phyloP scores from a whole-genome alignment of 2,888 invertebrate genomes.

The Arctia plantaginis region DNA sequence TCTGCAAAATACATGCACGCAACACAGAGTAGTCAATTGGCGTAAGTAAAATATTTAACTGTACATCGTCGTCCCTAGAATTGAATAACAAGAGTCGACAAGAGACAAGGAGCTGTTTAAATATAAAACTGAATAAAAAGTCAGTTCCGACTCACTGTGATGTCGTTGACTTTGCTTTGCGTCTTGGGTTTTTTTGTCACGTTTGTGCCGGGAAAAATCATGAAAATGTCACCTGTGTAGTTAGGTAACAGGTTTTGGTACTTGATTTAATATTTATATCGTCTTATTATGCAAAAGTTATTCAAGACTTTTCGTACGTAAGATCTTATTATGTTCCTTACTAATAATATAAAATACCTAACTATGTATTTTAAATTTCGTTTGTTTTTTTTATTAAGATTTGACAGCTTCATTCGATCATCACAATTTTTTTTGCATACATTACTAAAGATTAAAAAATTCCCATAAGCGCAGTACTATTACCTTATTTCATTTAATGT shows the following conservation, averaged over 20 bases:
- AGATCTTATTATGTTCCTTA: not conserved
- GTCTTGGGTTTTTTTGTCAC: constrained; percentile 55
- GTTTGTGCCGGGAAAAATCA: constrained; percentile 62
- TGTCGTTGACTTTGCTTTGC: constrained; percentile 62
- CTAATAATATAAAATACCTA: too few relatives aligned
- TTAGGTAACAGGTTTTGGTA: constrained; percentile 57
- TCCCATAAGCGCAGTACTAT: too few relatives aligned
- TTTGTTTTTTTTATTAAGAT: too few relatives aligned
- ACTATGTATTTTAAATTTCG: too few relatives aligned
- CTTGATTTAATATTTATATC: constrained; percentile 31
- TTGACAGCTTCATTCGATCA: too few relatives aligned
- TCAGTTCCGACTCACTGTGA: constrained; percentile 59
- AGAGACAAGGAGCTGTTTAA: constrained; percentile 63
- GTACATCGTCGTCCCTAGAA: constrained; percentile 46
- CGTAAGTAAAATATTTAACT: constrained; percentile 62
- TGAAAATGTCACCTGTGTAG: constrained; percentile 67
- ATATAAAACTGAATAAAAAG: constrained; percentile 66
- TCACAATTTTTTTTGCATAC: too few relatives aligned
- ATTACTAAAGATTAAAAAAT: too few relatives aligned
- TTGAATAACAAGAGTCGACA: constrained; percentile 74
- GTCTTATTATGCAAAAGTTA: not conserved
- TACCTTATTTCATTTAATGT: too few relatives aligned
- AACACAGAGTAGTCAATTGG: constrained; percentile 43
- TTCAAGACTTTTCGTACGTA: not conserved
- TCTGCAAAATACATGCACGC: constrained; percentile 36